Conservation (phyloP, 2,797 vertebrate species). For the Semotilus atromaculatus region DNA sequence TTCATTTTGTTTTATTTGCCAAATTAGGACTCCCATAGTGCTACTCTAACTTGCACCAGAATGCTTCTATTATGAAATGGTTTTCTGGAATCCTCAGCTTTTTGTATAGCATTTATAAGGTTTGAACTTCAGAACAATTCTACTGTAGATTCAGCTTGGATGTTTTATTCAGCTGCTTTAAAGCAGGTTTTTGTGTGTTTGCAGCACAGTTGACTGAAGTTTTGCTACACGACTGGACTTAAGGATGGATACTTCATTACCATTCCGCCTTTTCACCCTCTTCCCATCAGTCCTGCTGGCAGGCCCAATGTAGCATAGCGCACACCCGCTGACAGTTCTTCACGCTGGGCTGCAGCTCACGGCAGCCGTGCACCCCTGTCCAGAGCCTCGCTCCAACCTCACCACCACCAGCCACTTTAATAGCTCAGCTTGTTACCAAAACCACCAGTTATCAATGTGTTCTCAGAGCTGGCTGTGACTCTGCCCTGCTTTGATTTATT, state of each 20-base stretch:
- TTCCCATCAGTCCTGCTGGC: slow-evolving; percentile 53
- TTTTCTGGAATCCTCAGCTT: background rate
- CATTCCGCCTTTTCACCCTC: slow-evolving; percentile 42
- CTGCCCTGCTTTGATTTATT: slow-evolving; percentile 19
- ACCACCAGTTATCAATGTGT: slow-evolving; percentile 31
- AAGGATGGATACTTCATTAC: slow-evolving; percentile 47
- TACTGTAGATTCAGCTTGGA: background rate
- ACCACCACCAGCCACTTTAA: slow-evolving; percentile 30
- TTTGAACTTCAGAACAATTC: slow-evolving; percentile 9
- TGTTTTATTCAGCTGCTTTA: slow-evolving; percentile 7
- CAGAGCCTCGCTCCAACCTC: slow-evolving; percentile 4
- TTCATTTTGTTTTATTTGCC: background rate
- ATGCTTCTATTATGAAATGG: background rate
- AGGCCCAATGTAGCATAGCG: slow-evolving; percentile 51
- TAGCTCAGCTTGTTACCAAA: slow-evolving; percentile 40
- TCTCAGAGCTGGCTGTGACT: slow-evolving; percentile 5
- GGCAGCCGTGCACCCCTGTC: slow-evolving; percentile 23
- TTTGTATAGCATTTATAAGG: background rate
- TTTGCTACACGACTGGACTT: slow-evolving; percentile 34
- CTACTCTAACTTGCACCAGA: background rate
- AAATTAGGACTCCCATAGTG: background rate
- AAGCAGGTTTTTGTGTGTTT: slow-evolving; percentile 16
- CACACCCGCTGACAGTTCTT: slow-evolving; percentile 52
- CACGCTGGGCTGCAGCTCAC: slow-evolving; percentile 44
- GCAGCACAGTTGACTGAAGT: background rate